These are phyloP conservation scores for Neotoma lepida DNA, from an alignment of 2,113 vertebrate species.

Conservation along the genomic window DNA sequence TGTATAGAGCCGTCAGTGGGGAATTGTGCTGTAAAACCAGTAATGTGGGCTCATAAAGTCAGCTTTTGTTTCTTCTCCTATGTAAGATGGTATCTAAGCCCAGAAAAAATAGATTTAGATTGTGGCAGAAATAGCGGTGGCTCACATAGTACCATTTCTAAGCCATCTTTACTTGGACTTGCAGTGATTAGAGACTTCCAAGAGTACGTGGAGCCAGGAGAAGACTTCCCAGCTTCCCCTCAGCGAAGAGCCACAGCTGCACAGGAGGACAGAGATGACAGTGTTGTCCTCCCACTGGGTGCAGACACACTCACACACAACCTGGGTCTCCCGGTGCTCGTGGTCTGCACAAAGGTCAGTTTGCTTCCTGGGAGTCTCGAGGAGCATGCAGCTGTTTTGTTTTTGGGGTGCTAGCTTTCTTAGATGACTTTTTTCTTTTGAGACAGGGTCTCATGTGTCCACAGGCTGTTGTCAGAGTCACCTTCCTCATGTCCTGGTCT, in stretches of 20 bases:
- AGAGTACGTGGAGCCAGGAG: conserved; percentile 96
- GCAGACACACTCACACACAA: conserved; percentile 97
- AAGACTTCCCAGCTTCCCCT: conserved; percentile 93
- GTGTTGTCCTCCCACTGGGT: conserved; percentile 94
- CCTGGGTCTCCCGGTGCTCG: conserved; percentile 95
- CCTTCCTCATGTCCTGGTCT: not conserved
- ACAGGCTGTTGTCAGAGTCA: not conserved
- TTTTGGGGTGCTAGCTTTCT: not conserved
- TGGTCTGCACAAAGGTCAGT: conserved; percentile 98
- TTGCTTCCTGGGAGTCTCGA: conserved; percentile 24
- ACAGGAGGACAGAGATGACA: conserved; percentile 93
- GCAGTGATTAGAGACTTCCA: conserved; percentile 98
- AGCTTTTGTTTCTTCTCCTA: conserved; percentile 17
- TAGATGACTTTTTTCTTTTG: not conserved
- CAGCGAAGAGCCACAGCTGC: conserved; percentile 91
- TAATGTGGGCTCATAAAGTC: not conserved
- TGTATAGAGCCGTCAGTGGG: not conserved
- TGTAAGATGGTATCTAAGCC: conserved; percentile 35
- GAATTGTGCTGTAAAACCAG: not conserved
- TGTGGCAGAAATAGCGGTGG: conserved; percentile 69
- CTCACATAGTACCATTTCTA: conserved; percentile 78
- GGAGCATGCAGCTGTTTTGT: not conserved
- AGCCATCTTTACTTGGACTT: conserved; percentile 74
- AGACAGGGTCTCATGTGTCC: not conserved
- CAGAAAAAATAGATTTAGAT: not conserved